phyloP scores from a whole-genome alignment of 2,888 invertebrate species.

The Apodemia hepburni region DNA sequence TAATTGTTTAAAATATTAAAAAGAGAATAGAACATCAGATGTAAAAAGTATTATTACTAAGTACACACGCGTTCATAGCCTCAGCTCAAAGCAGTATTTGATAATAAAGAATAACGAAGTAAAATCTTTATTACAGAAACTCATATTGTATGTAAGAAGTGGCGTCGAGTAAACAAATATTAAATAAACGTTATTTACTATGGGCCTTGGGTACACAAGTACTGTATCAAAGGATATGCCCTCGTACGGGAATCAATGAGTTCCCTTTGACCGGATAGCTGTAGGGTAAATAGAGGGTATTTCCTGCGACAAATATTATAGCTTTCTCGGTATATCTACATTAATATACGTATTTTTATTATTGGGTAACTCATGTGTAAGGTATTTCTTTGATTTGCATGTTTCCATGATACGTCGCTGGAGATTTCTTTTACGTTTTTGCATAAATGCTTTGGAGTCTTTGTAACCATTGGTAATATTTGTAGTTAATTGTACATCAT shows the following conservation, averaged over 20 bases:
- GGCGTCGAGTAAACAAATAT: slow-evolving; percentile 41
- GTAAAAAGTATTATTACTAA: too few relatives aligned
- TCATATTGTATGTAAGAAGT: slow-evolving; percentile 16
- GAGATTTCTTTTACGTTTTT: background rate
- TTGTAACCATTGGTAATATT: background rate
- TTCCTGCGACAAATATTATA: slow-evolving; percentile 59
- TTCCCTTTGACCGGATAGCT: slow-evolving; percentile 57
- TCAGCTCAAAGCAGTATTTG: too few relatives aligned
- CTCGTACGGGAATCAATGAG: slow-evolving; percentile 53
- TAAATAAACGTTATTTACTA: slow-evolving; percentile 55
- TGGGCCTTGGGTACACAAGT: slow-evolving; percentile 42
- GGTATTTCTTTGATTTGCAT: slow-evolving; percentile 7
- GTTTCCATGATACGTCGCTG: background rate
- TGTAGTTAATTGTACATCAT: too few relatives aligned
- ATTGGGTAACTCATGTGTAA: slow-evolving; percentile 5
- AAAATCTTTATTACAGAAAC: slow-evolving; percentile 10
- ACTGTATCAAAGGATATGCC: slow-evolving; percentile 48
- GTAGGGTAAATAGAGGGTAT: slow-evolving; percentile 60
- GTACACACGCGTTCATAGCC: too few relatives aligned
- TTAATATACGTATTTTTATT: slow-evolving; percentile 12
- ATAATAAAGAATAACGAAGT: background rate
- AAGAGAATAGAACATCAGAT: too few relatives aligned
- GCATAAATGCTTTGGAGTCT: background rate
- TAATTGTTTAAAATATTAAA: too few relatives aligned
- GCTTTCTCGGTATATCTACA: slow-evolving; percentile 21